phyloP scores from a whole-genome alignment of 2,888 invertebrate genomes.

The Leucoma salicis region DNA sequence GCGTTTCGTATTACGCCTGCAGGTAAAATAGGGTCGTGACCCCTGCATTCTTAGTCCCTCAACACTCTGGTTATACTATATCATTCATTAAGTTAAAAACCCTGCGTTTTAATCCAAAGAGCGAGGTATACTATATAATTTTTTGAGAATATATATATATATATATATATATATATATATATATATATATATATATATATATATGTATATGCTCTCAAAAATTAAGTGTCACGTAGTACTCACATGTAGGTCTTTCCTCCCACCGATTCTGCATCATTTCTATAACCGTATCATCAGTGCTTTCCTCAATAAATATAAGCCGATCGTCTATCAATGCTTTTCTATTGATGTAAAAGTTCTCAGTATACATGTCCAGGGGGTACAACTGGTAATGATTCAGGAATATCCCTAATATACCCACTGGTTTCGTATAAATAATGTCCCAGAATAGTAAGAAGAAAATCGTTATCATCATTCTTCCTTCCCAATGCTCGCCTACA shows the following conservation, averaged over 20 bases:
- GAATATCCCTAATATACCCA: conserved; percentile 81
- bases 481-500: conserved; percentile 88
- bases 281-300: conserved; percentile 60
- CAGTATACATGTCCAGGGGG: conserved; percentile 88
- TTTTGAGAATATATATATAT: too few species aligned
- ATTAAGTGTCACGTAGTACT: too few species aligned
- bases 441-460: conserved; percentile 90
- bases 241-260: conserved; percentile 73
- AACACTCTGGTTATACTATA: too few species aligned
- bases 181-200: too few species aligned
- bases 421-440: conserved; percentile 83
- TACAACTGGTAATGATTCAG: conserved; percentile 83
- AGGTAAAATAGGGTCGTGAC: too few species aligned
- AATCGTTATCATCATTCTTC: conserved; percentile 83
- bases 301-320: conserved; percentile 34
- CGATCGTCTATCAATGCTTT: conserved; percentile 77
- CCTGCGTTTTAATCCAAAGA: too few species aligned
- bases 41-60: too few species aligned
- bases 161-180: too few species aligned
- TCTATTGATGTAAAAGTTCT: conserved; percentile 86
- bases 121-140: too few species aligned
- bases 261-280: conserved; percentile 61
- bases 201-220: too few species aligned
- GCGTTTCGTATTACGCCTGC: too few species aligned
- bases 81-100: too few species aligned